Evolutionary conservation across 2,888 invertebrate genomes (phyloP).

Genomic region (Acrocyrtus sp.): DNA sequence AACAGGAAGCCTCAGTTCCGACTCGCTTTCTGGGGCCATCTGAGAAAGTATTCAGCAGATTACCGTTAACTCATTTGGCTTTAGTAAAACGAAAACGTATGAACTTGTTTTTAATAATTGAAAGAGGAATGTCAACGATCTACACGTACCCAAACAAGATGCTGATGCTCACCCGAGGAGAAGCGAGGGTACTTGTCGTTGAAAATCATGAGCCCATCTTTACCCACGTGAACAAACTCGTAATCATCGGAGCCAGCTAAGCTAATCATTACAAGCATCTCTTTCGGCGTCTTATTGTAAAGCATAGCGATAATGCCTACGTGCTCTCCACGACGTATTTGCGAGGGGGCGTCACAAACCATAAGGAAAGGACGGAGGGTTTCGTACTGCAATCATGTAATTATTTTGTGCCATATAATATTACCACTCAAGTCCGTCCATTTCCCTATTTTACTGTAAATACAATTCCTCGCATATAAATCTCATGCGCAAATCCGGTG

Average conservation of each 20-base stretch:
- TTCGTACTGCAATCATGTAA: constrained; percentile 67
- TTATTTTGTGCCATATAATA: no score
- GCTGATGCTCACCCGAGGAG: constrained; percentile 69
- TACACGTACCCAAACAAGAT: constrained; percentile 68
- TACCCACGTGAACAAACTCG: constrained; percentile 69
- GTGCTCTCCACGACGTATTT: constrained; percentile 70
- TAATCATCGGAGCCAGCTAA: constrained; percentile 69
- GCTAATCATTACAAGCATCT: constrained; percentile 66
- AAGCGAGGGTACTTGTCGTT: constrained; percentile 67
- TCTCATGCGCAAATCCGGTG: no score
- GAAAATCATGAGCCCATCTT: constrained; percentile 68
- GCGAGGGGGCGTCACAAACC: constrained; percentile 68
- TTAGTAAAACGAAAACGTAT: background rate
- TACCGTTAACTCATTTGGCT: background rate
- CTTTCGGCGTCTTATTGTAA: constrained; percentile 65
- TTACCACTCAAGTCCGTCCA: no score
- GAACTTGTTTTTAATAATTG: no score
- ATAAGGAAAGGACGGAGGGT: constrained; percentile 69
- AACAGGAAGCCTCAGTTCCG: constrained; percentile 69
- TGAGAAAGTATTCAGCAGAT: constrained; percentile 51
- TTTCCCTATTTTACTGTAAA: no score
- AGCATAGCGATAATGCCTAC: constrained; percentile 65
- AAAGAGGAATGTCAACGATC: no score
- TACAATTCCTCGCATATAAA: no score
- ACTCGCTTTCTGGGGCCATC: constrained; percentile 64